Base-by-base conservation (phyloP, 2,888 invertebrate genomes). In the Merodon equestris region DNA sequence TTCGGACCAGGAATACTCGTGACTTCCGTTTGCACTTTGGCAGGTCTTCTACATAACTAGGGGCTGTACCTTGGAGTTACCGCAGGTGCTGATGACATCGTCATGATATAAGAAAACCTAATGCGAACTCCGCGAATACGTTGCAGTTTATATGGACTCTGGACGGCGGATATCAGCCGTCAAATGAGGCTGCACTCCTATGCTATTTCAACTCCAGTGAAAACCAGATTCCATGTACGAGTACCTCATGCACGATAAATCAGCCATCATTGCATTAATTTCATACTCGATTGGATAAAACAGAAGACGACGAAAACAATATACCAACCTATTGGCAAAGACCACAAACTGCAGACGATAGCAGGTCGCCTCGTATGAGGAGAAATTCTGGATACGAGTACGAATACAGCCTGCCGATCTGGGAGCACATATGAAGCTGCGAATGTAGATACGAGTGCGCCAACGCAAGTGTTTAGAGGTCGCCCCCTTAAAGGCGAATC, bases 31-130 rank as follows among this genome's bases (percentile, higher is more conserved):
- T 27, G 27, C 7, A 60, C 18, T 45, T 40, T 19, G 53, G 10
- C 45, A 17, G 19, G 12, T 63, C 56, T 13, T 34, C 9, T 45
- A 36, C 54, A 57, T 36, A 63, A 53, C 45, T 77, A 73, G 14
- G 70, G 58, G 12, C 4, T 67, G 51, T 45, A 73, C 54, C 64
- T 73, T 44, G 15, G 48, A 64, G 40, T 57, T 53, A 51, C 38
- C 73, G 50, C 70, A 82, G 77, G 68, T 60, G 68, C 82, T 82
- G 83, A 83, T 84, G 87, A 86, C 86, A 86, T 87, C 87, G 86
- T 87, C 85, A 84, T 85, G 87, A 85, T 86, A 86, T 85, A 85
- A 83, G 85, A 87, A 87, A 85, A 86, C 86, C 85, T 86, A 88
- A 88, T 88, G 88, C 86, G 85, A 86, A 82, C 84, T 87, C 86